Conservation (phyloP, 2,797 vertebrate genomes). For the Selene dorsalis region DNA sequence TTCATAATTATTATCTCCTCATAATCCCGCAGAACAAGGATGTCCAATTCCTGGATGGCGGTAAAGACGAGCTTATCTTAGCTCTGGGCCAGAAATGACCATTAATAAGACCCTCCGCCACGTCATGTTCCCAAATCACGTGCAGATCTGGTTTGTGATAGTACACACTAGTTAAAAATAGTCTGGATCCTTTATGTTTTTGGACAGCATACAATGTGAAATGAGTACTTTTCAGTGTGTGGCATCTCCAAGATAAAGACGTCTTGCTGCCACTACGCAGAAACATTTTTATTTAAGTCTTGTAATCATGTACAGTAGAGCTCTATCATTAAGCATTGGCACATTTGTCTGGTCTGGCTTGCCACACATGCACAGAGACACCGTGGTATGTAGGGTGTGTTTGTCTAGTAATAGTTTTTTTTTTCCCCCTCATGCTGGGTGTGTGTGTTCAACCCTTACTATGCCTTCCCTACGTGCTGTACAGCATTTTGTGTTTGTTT, state of each 20-base stretch:
- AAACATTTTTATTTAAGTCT: slow-evolving; percentile 28
- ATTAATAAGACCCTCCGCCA: slow-evolving; percentile 37
- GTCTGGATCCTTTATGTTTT: slow-evolving; percentile 28
- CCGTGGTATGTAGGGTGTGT: slow-evolving; percentile 58
- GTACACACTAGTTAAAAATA: slow-evolving; percentile 41
- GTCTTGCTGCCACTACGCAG: slow-evolving; percentile 20
- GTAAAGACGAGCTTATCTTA: slow-evolving; percentile 46
- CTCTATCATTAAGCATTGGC: slow-evolving; percentile 68
- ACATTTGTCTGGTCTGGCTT: slow-evolving; percentile 47
- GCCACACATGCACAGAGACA: slow-evolving; percentile 45
- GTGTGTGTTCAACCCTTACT: slow-evolving; percentile 22
- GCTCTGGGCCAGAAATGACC: slow-evolving; percentile 32
- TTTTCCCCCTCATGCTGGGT: slow-evolving; percentile 24
- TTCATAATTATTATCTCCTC: slow-evolving; percentile 38
- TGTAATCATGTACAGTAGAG: slow-evolving; percentile 57
- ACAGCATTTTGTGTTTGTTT: slow-evolving; percentile 48
- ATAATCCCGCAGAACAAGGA: slow-evolving; percentile 54
- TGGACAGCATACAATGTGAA: slow-evolving; percentile 37
- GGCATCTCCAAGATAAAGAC: slow-evolving; percentile 25
- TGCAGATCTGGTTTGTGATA: slow-evolving; percentile 38
- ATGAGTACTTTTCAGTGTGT: slow-evolving; percentile 21
- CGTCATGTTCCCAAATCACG: slow-evolving; percentile 46
- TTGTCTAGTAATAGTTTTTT: slow-evolving; percentile 49
- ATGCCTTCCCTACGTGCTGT: slow-evolving; percentile 38
- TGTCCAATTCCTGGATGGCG: slow-evolving; percentile 41